Evolutionary conservation across 2,888 invertebrate genomes (phyloP).

Genomic region (Poecilobothrus nobilitatus): DNA sequence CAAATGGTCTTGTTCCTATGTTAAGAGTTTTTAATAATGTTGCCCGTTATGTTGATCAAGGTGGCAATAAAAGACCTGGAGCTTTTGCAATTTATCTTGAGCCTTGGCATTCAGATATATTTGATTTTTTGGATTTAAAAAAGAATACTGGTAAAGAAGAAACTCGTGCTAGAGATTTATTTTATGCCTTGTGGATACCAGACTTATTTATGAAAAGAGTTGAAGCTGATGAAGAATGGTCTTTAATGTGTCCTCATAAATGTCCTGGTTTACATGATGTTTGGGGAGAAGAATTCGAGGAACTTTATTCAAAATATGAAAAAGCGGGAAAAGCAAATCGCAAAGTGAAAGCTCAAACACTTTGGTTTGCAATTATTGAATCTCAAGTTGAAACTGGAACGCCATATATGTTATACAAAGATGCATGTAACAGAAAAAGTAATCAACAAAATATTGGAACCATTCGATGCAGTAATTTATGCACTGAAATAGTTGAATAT

Average conservation of each 20-base stretch:
- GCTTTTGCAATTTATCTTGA: constrained; percentile 97
- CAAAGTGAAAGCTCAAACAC: constrained; percentile 68
- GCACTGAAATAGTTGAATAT: constrained; percentile 96
- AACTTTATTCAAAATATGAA: constrained; percentile 80
- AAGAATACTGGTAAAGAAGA: constrained; percentile 97
- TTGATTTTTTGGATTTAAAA: constrained; percentile 87
- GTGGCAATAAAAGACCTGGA: constrained; percentile 94
- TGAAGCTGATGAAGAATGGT: constrained; percentile 77
- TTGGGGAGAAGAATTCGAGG: constrained; percentile 93
- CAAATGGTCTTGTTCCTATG: constrained; percentile 95
- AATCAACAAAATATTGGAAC: constrained; percentile 98
- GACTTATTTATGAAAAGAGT: constrained; percentile 97
- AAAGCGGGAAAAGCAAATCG: constrained; percentile 60
- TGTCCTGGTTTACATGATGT: constrained; percentile 83
- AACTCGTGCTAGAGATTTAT: constrained; percentile 85
- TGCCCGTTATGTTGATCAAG: constrained; percentile 94
- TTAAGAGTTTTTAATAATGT: constrained; percentile 91
- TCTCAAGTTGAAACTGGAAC: constrained; percentile 97
- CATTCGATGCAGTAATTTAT: constrained; percentile 95
- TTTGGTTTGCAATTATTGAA: constrained; percentile 92
- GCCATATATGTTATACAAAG: constrained; percentile 95
- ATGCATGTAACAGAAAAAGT: constrained; percentile 92
- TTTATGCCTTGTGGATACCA: constrained; percentile 96
- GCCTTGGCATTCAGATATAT: constrained; percentile 97
- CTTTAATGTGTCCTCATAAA: constrained; percentile 93